Evolutionary conservation across 2,797 vertebrate genomes (phyloP).

Genomic region (Enteromius trimaculatus): DNA sequence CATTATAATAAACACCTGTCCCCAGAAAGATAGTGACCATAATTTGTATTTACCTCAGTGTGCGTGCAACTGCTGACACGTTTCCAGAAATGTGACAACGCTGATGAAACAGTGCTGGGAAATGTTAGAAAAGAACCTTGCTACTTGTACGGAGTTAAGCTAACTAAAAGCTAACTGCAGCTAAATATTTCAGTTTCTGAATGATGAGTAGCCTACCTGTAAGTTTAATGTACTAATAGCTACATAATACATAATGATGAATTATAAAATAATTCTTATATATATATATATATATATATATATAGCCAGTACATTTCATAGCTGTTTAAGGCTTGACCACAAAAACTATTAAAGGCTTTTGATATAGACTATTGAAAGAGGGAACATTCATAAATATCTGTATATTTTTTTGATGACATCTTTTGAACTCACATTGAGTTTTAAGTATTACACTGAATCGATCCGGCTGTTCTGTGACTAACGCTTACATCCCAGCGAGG

Average conservation of each 20-base stretch:
- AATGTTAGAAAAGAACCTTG: neutral
- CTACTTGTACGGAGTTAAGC: too few relatives aligned
- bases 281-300: neutral
- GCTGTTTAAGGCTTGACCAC: neutral
- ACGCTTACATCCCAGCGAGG: neutral
- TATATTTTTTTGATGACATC: neutral
- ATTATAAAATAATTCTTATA: neutral
- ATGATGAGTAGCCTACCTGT: too few relatives aligned
- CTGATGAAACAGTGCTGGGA: conserved; percentile 2
- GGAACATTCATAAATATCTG: neutral
- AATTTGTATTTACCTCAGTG: conserved; percentile 15
- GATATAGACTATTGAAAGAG: neutral
- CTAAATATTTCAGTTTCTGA: too few relatives aligned
- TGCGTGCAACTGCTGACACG: neutral
- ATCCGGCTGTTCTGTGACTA: neutral
- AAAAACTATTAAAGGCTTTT: neutral
- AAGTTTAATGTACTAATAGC: neutral
- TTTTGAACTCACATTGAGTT: neutral
- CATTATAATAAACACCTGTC: neutral
- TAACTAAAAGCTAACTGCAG: too few relatives aligned
- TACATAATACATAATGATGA: too few relatives aligned
- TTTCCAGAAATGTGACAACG: neutral
- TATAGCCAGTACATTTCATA: too few relatives aligned
- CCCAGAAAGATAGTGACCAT: neutral
- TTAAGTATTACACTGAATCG: conserved; percentile 22